Evolutionary conservation across 64 coral and sea anemone species (phyloP), one percentile per base, ranked within the genome.

Genomic region (Montipora capricornis): DNA sequence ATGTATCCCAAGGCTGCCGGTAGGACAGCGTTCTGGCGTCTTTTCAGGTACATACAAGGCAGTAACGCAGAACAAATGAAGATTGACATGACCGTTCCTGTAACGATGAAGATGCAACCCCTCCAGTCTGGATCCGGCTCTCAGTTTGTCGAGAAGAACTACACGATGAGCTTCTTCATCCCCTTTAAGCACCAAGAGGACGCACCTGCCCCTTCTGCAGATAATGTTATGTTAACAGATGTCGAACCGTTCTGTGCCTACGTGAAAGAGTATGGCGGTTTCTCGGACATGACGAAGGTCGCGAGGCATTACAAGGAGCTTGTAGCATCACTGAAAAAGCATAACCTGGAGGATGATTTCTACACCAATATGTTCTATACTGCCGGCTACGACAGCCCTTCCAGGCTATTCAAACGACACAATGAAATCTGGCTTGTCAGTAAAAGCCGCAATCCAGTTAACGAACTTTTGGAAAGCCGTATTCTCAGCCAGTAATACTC

Each of bases 351-450:
- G 52, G 93, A 93, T 11, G 78, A 91, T 20, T 95, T 90, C 59
- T 53, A 55, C 22, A 98, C 79, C 74, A 87, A 98, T 24, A 59
- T 77, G 37, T 90, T 91, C 29, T 98, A 76, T 50, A 70, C 84
- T 52, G 96, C 87, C 49, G 87, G 90, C n/a, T 98, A 98, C 55
- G 94, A 98, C 73, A 67, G 67, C 11, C 96, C 96, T 8, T 83
- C 44, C 16, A 73, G 76, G 57, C 19, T 87, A 8, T 85, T 59
- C 26, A 77, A 98, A 47, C 81, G 96, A 14, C 90, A 90, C 26
- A 98, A 98, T 76, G 96, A 98, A 52, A 93, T 98, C 75, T 98
- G 96, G 96, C 86, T 98, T 10, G 57, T 98, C 6, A 95, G 79
- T 73, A 98, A 95, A 76, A 84, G 29, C 2, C 60, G 68, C 11